phyloP scores from a whole-genome alignment of 30 jellyfish, hydroid and myxozoan genomes.

The Pelagia noctiluca region DNA sequence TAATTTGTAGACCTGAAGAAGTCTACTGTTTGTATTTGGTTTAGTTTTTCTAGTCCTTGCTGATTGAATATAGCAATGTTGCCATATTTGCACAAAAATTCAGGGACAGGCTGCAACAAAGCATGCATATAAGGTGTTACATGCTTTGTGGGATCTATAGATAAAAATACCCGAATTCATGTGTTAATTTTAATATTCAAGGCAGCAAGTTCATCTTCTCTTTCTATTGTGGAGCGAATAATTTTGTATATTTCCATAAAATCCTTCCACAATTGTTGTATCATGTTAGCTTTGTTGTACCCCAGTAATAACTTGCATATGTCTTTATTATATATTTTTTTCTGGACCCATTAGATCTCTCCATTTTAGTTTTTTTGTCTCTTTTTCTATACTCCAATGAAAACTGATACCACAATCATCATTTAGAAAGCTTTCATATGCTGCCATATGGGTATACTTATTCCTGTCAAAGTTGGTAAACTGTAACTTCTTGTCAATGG shows the following conservation, averaged over 20 bases:
- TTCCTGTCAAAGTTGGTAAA: neutral
- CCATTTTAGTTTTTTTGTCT: neutral
- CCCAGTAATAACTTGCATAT: constrained; percentile 2
- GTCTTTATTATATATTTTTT: neutral
- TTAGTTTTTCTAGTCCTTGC: neutral
- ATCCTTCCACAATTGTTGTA: constrained; percentile 13
- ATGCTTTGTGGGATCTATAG: neutral
- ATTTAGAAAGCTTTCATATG: constrained; percentile 19
- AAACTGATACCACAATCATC: neutral
- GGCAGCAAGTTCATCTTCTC: constrained; percentile 1
- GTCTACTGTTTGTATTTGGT: neutral
- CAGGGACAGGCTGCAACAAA: neutral
- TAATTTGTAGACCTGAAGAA: constrained; percentile 13
- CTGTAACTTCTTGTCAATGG: neutral
- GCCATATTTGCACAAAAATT: neutral
- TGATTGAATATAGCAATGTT: neutral
- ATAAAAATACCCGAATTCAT: neutral
- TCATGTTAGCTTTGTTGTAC: neutral
- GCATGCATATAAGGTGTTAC: constrained; percentile 23
- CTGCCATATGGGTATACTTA: constrained; percentile 11
- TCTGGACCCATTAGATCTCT: constrained; percentile 38
- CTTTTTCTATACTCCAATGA: neutral
- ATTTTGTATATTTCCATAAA: neutral
- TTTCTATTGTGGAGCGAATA: neutral
- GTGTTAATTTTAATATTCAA: neutral